These are phyloP conservation scores for Cervus canadensis DNA, from an alignment of 2,113 vertebrate species.

Conservation along the genomic window DNA sequence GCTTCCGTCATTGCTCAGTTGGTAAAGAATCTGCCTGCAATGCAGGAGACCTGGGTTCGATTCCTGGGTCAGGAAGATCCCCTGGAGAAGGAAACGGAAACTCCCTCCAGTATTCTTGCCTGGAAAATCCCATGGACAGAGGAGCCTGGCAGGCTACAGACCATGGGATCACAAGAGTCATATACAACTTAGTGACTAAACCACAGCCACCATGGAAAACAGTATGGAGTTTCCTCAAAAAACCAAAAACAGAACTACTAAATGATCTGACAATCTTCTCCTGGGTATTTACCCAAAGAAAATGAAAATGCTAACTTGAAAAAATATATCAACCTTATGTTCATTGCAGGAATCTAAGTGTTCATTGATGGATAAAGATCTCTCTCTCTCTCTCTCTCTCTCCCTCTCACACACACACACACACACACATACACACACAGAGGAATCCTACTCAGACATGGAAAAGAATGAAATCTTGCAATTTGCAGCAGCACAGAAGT, in stretches of 20 bases:
- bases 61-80: background rate
- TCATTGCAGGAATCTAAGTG: background rate
- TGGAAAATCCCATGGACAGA: background rate
- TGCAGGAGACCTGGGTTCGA: background rate
- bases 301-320: background rate
- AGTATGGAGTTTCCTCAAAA: background rate
- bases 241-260: background rate
- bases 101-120: background rate
- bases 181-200: background rate
- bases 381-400: background rate
- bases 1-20: background rate
- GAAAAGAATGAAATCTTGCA: background rate
- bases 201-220: background rate
- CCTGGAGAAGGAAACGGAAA: background rate
- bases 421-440: background rate
- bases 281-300: background rate
- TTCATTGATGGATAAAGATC: background rate
- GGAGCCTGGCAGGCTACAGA: background rate
- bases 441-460: background rate
- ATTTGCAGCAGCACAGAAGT: background rate
- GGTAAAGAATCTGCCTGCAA: background rate
- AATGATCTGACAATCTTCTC: background rate
- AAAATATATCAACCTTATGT: background rate
- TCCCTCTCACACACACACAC: background rate
- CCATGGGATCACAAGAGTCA: background rate